Base-by-base conservation (phyloP, 2,797 vertebrate species). In the Decapterus maruadsi region DNA sequence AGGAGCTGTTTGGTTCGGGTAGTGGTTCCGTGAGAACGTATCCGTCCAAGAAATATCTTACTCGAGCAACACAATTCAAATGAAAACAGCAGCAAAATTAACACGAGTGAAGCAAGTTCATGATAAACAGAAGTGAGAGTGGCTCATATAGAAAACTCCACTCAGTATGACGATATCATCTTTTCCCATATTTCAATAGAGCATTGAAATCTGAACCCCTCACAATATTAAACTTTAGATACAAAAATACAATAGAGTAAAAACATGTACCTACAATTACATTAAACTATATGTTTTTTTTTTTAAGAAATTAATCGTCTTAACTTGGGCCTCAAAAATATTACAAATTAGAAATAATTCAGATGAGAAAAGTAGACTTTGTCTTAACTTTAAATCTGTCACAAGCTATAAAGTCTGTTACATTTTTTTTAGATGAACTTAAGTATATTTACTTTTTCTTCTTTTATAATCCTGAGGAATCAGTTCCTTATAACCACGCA, bases 21-120 rank as follows among this genome's bases (percentile, higher is more conserved):
- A 10, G 40, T 6, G 34, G 34, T n/a, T 75, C 31, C 17, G 1
- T 66, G 9, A 31, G 40, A 48, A 19, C 51, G 20, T 11, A 17
- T 13, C 20, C 7, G 10, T 43, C n/a, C 51, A 12, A 43, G 16
- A 43, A 56, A 16, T 9, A 63, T 68, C 43, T 22, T n/a, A 62
- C 55, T 43, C 51, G 8, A 40, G 19, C 50, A 46, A 71, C 55
- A 7, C 45, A 48, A 65, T 54, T 68, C 8, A 45, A 78, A 76
- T 59, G 2, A 67, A 71, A 63, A 34, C 17, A 54, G 67, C 16
- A 57, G 19, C 31, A 56, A 36, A 29, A 40, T 40, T 20, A 43
- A 55, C 22, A 53, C 6, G 60, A 68, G 66, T 51, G 12, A 58
- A 71, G 20, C 1, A 4, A 1, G 4, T 12, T 46, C 4, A 12